These are phyloP conservation scores for Peromyscus nudipes DNA, from an alignment of 2,797 vertebrate species.

Conservation along the genomic window DNA sequence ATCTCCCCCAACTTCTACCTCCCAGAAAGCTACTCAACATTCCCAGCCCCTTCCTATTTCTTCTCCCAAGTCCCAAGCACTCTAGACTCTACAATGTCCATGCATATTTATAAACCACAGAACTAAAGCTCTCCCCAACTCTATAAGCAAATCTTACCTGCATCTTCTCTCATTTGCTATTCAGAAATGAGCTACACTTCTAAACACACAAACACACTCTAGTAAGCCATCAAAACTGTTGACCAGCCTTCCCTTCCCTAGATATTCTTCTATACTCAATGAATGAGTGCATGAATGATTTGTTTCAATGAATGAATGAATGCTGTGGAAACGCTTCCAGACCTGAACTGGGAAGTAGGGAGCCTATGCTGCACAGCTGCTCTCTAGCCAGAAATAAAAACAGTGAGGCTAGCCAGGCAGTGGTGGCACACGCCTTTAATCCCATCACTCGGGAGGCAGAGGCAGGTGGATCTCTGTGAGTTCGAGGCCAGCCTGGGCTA, in stretches of 20 bases:
- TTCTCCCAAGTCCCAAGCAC: not conserved
- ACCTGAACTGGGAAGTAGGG: not conserved
- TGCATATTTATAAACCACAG: not conserved
- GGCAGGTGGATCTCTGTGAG: too few species aligned
- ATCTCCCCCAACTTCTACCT: not conserved
- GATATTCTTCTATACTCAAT: not conserved
- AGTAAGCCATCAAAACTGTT: not conserved
- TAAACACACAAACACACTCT: not conserved
- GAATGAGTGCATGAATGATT: not conserved
- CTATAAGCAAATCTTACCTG: not conserved
- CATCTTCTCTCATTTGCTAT: not conserved
- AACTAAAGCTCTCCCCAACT: slow-evolving; percentile 12
- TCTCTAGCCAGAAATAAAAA: not conserved
- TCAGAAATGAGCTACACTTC: not conserved
- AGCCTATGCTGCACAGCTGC: not conserved
- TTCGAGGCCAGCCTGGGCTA: too few species aligned
- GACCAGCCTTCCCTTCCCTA: not conserved
- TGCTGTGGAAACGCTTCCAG: not conserved
- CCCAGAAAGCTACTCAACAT: not conserved
- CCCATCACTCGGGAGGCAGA: too few species aligned
- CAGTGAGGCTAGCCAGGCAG: too few species aligned
- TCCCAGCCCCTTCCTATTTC: not conserved
- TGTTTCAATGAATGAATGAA: not conserved
- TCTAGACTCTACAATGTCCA: not conserved
- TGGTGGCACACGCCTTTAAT: too few species aligned